phyloP scores from a whole-genome alignment of 2,797 vertebrate species.

The Sebastes minor region DNA sequence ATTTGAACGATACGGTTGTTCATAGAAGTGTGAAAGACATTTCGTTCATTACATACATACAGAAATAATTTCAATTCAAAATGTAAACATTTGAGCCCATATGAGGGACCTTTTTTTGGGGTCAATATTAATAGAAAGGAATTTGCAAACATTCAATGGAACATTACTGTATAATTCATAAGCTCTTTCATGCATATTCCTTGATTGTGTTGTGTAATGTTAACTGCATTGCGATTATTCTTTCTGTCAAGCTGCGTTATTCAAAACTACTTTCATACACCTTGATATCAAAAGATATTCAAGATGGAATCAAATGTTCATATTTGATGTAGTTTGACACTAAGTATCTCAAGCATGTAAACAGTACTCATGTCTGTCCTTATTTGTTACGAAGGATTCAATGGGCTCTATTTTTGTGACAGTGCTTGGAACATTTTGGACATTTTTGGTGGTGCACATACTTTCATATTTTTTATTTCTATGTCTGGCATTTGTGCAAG shows the following conservation, averaged over 20 bases:
- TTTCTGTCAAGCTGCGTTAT: neutral
- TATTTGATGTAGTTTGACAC: neutral
- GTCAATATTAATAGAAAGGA: neutral
- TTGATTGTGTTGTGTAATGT: neutral
- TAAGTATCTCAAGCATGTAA: neutral
- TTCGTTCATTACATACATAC: neutral
- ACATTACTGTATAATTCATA: neutral
- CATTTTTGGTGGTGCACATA: neutral
- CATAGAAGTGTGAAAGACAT: neutral
- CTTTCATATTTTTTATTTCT: neutral
- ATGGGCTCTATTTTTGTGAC: neutral
- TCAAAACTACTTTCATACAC: neutral
- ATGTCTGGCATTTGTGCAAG: neutral
- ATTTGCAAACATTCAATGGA: neutral
- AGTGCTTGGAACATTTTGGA: neutral
- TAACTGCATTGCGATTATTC: neutral
- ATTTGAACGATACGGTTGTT: neutral
- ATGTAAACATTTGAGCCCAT: neutral
- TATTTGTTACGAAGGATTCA: neutral
- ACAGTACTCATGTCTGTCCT: neutral
- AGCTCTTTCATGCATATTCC: neutral
- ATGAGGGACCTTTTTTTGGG: neutral
- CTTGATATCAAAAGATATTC: slow-evolving; percentile 16
- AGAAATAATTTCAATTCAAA: neutral
- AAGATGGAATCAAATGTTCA: neutral